phyloP scores from a whole-genome alignment of 2,888 invertebrate genomes.

The Andrena fulva region DNA sequence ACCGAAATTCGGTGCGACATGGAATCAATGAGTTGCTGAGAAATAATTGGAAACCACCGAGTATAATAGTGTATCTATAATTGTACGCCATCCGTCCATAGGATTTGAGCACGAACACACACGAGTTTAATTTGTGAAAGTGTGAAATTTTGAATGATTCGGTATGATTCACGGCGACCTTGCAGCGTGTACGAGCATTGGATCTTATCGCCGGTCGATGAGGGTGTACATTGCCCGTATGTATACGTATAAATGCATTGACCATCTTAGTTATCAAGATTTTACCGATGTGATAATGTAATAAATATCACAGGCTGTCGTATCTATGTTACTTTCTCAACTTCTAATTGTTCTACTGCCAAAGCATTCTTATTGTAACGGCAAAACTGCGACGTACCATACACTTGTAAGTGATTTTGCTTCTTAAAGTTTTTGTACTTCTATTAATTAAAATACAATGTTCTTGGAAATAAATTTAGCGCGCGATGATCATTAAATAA shows the following conservation, averaged over 20 bases:
- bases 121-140: background rate
- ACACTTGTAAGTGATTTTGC: slow-evolving; percentile 62
- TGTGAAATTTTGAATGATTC: background rate
- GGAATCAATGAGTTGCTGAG: background rate
- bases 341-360: slow-evolving; percentile 73
- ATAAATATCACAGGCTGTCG: slow-evolving; percentile 52
- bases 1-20: background rate
- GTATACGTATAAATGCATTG: slow-evolving; percentile 40
- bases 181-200: slow-evolving; percentile 36
- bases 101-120: background rate
- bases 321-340: slow-evolving; percentile 63
- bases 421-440: slow-evolving; percentile 71
- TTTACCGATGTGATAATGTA: slow-evolving; percentile 65
- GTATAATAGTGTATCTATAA: slow-evolving; percentile 16
- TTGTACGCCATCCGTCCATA: slow-evolving; percentile 55
- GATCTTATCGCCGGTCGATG: slow-evolving; percentile 44
- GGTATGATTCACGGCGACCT: background rate
- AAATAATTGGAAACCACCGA: background rate
- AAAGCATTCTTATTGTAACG: slow-evolving; percentile 69
- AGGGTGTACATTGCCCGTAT: slow-evolving; percentile 25
- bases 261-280: slow-evolving; percentile 61
- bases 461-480: slow-evolving; percentile 63
- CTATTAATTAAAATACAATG: slow-evolving; percentile 63
- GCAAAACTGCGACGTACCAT: slow-evolving; percentile 59
- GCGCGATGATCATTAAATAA: slow-evolving; percentile 65